A percentile compares a stretch with the other conserved stretches of the same genome.
phyloP scores from a whole-genome alignment of 2,888 invertebrate genomes.

The Euproctis similis region DNA sequence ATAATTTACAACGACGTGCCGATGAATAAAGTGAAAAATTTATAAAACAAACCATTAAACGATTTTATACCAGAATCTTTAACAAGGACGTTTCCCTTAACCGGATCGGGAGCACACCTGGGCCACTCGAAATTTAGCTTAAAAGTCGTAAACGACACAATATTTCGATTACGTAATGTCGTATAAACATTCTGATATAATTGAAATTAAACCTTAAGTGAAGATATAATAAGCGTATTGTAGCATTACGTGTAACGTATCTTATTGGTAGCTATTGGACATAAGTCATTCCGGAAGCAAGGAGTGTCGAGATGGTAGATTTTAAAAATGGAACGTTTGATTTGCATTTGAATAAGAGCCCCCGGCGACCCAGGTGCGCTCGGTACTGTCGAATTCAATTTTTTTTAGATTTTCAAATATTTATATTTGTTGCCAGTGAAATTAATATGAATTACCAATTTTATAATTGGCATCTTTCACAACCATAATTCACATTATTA shows the following conservation, averaged over 20 bases:
- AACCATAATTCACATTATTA: no score
- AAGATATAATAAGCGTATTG: slow-evolving; percentile 21
- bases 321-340: slow-evolving; percentile 77
- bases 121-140: slow-evolving; percentile 71
- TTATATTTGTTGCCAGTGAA: slow-evolving; percentile 27
- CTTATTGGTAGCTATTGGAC: slow-evolving; percentile 54
- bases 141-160: slow-evolving; percentile 71
- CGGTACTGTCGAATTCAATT: slow-evolving; percentile 57
- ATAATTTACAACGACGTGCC: slow-evolving; percentile 61
- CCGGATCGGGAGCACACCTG: slow-evolving; percentile 76
- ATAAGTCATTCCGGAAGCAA: slow-evolving; percentile 72
- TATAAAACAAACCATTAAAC: slow-evolving; percentile 76
- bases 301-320: slow-evolving; percentile 72
- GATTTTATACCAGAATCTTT: slow-evolving; percentile 71
- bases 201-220: slow-evolving; percentile 19
- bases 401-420: slow-evolving; percentile 40
- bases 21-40: slow-evolving; percentile 66
- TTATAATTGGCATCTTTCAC: no score
- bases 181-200: slow-evolving; percentile 23
- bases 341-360: slow-evolving; percentile 77
- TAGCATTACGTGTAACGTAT: slow-evolving; percentile 24
- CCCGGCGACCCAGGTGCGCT: slow-evolving; percentile 73
- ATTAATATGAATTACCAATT: slow-evolving; percentile 59
- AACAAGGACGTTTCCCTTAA: slow-evolving; percentile 75
- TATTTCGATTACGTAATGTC: slow-evolving; percentile 24